A percentile compares a stretch with the other conserved stretches of the same genome.
These are phyloP conservation scores for Coccyzus lansbergi DNA, from an alignment of 2,797 vertebrate species.

Conservation along the genomic window DNA sequence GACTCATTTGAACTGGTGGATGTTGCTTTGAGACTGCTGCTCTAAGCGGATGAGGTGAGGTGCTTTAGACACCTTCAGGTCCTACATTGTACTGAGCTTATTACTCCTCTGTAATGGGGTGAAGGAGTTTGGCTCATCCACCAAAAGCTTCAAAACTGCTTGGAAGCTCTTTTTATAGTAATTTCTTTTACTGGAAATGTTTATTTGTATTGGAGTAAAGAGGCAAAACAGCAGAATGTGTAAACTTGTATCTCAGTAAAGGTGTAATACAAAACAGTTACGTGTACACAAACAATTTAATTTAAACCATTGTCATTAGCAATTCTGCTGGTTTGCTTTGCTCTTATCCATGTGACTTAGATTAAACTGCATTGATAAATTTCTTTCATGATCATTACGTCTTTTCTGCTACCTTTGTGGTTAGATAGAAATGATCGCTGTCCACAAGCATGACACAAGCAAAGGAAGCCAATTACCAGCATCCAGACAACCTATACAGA, in stretches of 20 bases:
- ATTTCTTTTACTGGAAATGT: background rate
- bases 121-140: background rate
- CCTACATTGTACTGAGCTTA: background rate
- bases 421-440: background rate
- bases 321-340: background rate
- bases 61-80: background rate
- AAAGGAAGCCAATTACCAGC: background rate
- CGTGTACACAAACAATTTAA: background rate
- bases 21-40: background rate
- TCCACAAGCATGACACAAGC: background rate
- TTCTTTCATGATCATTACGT: background rate
- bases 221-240: background rate
- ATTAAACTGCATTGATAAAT: background rate
- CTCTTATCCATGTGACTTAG: background rate
- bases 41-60: background rate
- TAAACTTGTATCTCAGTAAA: background rate
- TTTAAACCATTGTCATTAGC: background rate
- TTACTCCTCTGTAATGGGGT: background rate
- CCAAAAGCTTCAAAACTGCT: background rate
- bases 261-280: background rate
- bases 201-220: background rate
- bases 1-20: background rate
- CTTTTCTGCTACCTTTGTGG: background rate
- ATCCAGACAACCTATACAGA: background rate
- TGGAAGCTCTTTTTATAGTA: background rate